Evolutionary conservation across 64 coral and sea anemone genomes (phyloP), one percentile per base, ranked within the genome.

Genomic region (Platygyra sinensis): DNA sequence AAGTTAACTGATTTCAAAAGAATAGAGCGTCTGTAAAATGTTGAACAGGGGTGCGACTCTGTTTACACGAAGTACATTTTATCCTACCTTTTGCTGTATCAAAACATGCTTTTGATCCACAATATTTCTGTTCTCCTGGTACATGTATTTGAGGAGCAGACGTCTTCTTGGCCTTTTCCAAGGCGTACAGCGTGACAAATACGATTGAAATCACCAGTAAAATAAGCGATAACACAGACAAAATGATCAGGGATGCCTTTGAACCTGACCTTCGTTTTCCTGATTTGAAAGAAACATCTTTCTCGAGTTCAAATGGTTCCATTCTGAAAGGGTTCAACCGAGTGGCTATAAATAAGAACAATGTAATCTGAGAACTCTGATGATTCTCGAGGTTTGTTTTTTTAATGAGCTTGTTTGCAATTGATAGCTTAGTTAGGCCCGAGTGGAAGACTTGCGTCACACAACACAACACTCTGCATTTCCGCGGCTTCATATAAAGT

Each of bases 121-220:
- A 85, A 28, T 85, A 69, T n/a, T 85, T 85, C 22, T 71, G 62
- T 25, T 24, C 22, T 25, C 36, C 52, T 24, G 31, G 29, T 19
- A n/a, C n/a, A n/a, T n/a, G n/a, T n/a, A 31, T 36, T 30, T 27
- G 25, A 10, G 8, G 19, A 18, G 15, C 20, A n/a, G 81, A 6
- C 10, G 62, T n/a, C 13, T 22, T 15, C 55, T 86, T 86, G 1
- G 72, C 60, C 10, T 69, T 83, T 63, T 86, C 89, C 38, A 86
- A 29, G 36, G 73, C 52, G 59, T 62, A 91, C 6, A 91, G 60
- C 9, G 73, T 42, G 30, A 91, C 86, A 29, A 91, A 91, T 28
- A 86, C 80, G 28, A 86, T 69, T 29, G 79, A 91, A 5, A 91
- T 13, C 1, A 91, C 71, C 2, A 86, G 50, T 0, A 91, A 74